Conservation (phyloP, 2,797 vertebrate species). For the Etheostoma nigrum region DNA sequence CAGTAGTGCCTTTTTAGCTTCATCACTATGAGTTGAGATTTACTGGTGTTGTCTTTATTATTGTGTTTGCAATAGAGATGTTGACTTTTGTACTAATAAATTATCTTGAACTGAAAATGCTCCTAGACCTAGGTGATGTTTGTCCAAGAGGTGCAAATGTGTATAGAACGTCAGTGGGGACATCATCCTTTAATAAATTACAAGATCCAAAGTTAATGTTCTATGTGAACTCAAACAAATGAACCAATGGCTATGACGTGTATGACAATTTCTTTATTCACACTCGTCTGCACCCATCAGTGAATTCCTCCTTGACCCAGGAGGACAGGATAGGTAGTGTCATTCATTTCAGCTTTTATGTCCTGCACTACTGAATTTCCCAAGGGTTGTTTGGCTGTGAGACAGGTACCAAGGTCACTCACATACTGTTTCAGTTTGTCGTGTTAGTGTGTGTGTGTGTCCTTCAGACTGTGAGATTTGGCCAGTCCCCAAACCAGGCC, state of each 20-base stretch:
- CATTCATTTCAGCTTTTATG: conserved; percentile 37
- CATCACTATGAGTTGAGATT: not conserved
- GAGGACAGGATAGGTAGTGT: conserved; percentile 12
- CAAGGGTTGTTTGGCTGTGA: conserved; percentile 32
- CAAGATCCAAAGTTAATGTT: conserved; percentile 62
- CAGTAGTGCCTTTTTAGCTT: not conserved
- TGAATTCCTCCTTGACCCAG: conserved; percentile 50
- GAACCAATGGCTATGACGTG: conserved; percentile 12
- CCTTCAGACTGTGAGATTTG: conserved; percentile 48
- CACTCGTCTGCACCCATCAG: conserved; percentile 28
- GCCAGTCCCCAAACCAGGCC: conserved; percentile 33
- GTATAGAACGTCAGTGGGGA: not conserved
- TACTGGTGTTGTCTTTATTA: not conserved
- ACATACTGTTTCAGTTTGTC: conserved; percentile 11
- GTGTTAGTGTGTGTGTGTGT: conserved; percentile 8
- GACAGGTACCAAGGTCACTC: conserved; percentile 41
- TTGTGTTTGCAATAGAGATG: not conserved
- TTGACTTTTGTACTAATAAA: conserved; percentile 15
- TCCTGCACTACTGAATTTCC: conserved; percentile 20
- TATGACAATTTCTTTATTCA: conserved; percentile 13
- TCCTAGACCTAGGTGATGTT: conserved; percentile 14
- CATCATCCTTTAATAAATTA: conserved; percentile 13
- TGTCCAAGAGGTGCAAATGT: conserved; percentile 24
- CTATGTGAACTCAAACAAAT: conserved; percentile 59
- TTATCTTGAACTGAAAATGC: not conserved